Conservation (phyloP, 2,797 vertebrate genomes). For the Pseudomugil tenellus region DNA sequence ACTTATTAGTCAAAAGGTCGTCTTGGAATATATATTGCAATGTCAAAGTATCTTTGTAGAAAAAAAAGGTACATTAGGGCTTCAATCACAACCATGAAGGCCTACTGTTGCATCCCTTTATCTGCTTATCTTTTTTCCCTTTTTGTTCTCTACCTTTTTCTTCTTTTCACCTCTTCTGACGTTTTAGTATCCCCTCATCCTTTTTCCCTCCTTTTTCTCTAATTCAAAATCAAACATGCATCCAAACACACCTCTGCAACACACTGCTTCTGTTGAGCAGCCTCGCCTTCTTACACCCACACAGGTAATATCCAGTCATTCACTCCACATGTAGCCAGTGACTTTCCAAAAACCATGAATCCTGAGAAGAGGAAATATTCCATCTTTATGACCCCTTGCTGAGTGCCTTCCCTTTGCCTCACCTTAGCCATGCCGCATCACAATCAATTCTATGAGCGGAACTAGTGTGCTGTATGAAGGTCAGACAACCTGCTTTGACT, state of each 20-base stretch:
- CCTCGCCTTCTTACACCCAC: constrained; percentile 19
- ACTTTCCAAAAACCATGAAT: constrained; percentile 66
- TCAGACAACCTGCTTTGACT: constrained; percentile 69
- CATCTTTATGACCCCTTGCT: constrained; percentile 62
- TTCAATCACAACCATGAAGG: background rate
- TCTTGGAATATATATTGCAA: constrained; percentile 14
- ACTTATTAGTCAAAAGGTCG: constrained; percentile 9
- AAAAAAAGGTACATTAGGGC: background rate
- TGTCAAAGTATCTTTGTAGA: background rate
- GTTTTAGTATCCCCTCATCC: background rate
- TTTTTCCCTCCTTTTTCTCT: background rate
- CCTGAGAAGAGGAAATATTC: constrained; percentile 64
- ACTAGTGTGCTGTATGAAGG: constrained; percentile 63
- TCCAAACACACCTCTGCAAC: constrained; percentile 9
- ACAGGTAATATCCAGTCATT: constrained; percentile 53
- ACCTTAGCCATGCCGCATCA: constrained; percentile 58
- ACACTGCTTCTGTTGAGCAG: background rate
- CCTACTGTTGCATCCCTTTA: background rate
- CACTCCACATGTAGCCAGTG: constrained; percentile 49
- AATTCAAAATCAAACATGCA: background rate
- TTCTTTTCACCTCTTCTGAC: background rate
- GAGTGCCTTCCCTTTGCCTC: constrained; percentile 49
- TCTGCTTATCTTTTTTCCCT: too few species aligned
- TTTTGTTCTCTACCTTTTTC: background rate
- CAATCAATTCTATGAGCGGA: constrained; percentile 75